Base-by-base conservation (phyloP, 2,888 invertebrate genomes). In the Cancer borealis region DNA sequence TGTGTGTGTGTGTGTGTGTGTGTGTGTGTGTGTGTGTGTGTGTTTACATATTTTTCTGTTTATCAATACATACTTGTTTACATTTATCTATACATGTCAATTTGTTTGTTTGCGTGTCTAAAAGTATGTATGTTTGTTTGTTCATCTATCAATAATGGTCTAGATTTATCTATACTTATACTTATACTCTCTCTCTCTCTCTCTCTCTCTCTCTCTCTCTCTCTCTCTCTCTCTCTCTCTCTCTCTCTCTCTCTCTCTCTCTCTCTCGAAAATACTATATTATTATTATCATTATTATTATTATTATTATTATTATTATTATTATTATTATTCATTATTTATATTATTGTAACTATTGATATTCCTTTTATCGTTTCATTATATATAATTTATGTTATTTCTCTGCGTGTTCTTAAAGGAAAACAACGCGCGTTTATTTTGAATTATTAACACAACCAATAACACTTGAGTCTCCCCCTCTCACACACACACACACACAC, bases 171-270 rank as follows among this genome's bases (percentile, higher is more conserved):
- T 39, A 39, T 39, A 39, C 60, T 21, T 21, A 21, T 49, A 49
- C 6, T 6, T 3, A n/a, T 10, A 0, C 60, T 60, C 60, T 60
- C 60, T 60, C 60, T 60, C 60, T 60, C 60, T 60, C 60, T 60
- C 60, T 60, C 60, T 60, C 60, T 60, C 60, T 26, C 26, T 39
- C 21, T 88, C 46, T 47, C 45, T 88, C 88, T 88, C 88, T 47
- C 46, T 88, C 46, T 88, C 46, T 88, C 46, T 45, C 45, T 46
- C 88, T 46, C 47, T 88, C 45, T 88, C 45, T 46, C 47, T 88
- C 45, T 88, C 73, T 73, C 66, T 66, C 66, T 66, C 66, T 66
- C 66, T 66, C 66, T 66, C 66, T 66, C 66, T 66, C 66, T 66
- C 66, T n/a, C 66, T 66, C 66, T 66, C n/a, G 39, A 39, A 66